A percentile compares a stretch with the other conserved stretches of the same genome.
Conservation (phyloP, 2,797 vertebrate genomes). For the Coluber constrictor region DNA sequence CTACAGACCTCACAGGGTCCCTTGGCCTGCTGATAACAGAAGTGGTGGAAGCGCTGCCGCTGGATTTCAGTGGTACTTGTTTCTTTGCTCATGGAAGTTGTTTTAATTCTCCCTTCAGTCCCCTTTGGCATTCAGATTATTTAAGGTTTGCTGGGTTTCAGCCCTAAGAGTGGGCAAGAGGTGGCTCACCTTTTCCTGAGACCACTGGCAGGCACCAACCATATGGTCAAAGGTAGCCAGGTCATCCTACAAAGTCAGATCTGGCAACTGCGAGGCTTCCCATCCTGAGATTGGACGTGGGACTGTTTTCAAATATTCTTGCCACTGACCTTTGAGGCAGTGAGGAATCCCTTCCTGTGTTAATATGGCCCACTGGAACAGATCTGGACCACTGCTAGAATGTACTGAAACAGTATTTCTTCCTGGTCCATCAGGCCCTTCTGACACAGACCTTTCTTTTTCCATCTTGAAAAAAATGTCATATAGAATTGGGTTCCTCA, state of each 20-base stretch:
- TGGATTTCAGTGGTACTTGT: neutral
- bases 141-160: slow-evolving; percentile 15
- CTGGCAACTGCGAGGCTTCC: neutral
- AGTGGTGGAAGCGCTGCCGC: neutral
- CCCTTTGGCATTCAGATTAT: neutral
- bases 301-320: slow-evolving; percentile 24
- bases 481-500: neutral
- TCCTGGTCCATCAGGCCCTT: neutral
- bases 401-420: neutral
- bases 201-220: slow-evolving; percentile 1
- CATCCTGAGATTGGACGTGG: neutral
- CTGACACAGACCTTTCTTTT: neutral
- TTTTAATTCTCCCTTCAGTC: neutral
- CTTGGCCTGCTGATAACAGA: slow-evolving; percentile 1
- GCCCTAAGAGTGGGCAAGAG: neutral
- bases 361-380: neutral
- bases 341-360: neutral
- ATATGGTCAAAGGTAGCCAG: neutral
- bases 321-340: neutral
- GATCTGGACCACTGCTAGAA: neutral
- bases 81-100: neutral
- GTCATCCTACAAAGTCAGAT: slow-evolving; percentile 3
- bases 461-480: neutral
- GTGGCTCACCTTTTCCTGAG: neutral
- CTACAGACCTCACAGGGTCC: slow-evolving; percentile 4